Evolutionary conservation across 2,888 invertebrate genomes (phyloP), one percentile per base, ranked within the genome.

Genomic region (Sinotaia quadrata): DNA sequence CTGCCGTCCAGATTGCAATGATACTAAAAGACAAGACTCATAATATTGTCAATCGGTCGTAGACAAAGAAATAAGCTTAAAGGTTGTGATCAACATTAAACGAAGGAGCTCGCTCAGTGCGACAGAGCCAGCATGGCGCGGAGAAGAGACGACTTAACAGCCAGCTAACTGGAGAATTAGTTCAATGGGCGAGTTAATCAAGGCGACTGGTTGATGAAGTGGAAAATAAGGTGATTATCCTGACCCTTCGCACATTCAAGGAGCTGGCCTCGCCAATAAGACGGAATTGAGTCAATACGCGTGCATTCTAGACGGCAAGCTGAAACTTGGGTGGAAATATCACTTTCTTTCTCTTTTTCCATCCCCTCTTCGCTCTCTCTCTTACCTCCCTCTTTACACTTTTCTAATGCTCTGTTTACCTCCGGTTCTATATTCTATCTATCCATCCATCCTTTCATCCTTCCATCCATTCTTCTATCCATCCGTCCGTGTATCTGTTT

Each of bases 181-280:
- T 61, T 67, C 67, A 70, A 70, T 67, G 61, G 67, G 61, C 61
- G 61, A 70, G 47, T 70, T 70, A 70, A 70, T 70, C 70, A 70
- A 67, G 60, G 61, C 54, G 49, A 56, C 61, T 47, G 56, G 51
- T 47, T 70, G 70, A 70, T 70, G 70, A 66, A 70, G 70, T 67
- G 67, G 70, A 67, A 70, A 70, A 70, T 67, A 61, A 67, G 67
- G 60, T 67, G 61, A 70, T 66, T 67, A 67, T 61, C 49, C 61
- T 67, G 70, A 70, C 70, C 70, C 66, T 56, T 67, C 57, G 18
- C 34, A 41, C 65, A 65, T 65, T 65, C 65, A 65, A 44, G 54
- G 41, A 56, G 44, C 51, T 47, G 60, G 61, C 67, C 37, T 56
- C 54, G 70, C 67, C 66, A 70, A 70, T 66, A 61, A 70, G 70